Conservation (phyloP, 2,113 vertebrate genomes). For the Myotis yumanensis region DNA sequence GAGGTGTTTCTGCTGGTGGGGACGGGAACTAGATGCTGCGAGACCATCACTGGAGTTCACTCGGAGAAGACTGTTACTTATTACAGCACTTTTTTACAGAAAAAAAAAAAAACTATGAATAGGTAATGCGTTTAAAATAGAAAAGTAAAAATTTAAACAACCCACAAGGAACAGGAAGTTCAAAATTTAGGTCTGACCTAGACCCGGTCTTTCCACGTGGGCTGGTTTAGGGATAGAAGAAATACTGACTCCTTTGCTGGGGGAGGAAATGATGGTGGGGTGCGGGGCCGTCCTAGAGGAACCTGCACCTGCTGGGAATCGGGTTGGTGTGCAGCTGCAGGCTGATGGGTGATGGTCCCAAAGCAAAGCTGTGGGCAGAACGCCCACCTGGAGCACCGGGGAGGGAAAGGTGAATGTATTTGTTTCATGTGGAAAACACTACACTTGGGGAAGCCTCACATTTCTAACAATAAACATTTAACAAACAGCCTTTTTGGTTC, state of each 20-base stretch:
- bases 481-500: neutral
- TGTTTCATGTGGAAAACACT: neutral
- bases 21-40: fast-evolving
- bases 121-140: neutral
- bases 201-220: neutral
- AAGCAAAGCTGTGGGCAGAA: neutral
- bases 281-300: neutral
- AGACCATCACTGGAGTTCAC: fast-evolving
- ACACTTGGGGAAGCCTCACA: fast-evolving
- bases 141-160: neutral
- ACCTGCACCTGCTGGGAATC: fast-evolving
- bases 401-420: fast-evolving
- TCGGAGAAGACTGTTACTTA: too few relatives aligned
- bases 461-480: neutral
- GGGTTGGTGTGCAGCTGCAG: fast-evolving
- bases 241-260: too few relatives aligned
- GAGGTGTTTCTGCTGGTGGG: too few relatives aligned
- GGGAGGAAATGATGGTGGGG: fast-evolving
- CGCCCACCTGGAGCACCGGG: fast-evolving
- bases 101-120: neutral
- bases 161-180: neutral
- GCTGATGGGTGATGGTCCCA: fast-evolving
- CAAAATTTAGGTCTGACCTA: neutral
- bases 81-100: neutral
- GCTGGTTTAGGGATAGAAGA: neutral